phyloP scores from a whole-genome alignment of 1,140 invertebrate genomes.

The Ephestia elutella region DNA sequence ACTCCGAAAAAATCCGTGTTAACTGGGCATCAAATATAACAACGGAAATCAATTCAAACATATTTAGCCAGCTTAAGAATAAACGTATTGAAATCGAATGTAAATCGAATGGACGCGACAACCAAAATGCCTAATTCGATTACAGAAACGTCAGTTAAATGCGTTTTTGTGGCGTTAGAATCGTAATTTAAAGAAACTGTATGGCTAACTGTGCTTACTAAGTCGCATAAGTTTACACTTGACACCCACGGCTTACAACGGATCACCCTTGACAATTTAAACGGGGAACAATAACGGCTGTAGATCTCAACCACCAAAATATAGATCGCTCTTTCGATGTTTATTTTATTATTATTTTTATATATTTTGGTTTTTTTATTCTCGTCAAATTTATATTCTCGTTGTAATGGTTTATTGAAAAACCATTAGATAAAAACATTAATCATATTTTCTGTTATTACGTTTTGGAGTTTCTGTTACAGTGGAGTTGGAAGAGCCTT shows the following conservation, averaged over 20 bases:
- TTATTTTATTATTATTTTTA: not conserved
- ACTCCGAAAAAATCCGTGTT: not conserved
- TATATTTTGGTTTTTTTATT: too few relatives aligned
- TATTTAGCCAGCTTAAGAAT: not conserved
- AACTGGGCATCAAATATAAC: not conserved
- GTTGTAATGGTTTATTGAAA: too few relatives aligned
- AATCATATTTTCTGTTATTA: too few relatives aligned
- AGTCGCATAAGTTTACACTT: not conserved
- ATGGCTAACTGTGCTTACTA: not conserved
- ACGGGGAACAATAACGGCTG: not conserved
- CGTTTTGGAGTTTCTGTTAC: too few relatives aligned
- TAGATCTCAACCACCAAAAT: not conserved
- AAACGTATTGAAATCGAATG: not conserved
- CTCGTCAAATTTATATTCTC: too few relatives aligned
- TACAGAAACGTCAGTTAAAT: not conserved
- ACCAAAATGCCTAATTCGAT: constrained; percentile 2
- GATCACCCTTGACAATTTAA: not conserved
- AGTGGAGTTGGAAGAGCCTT: too few relatives aligned
- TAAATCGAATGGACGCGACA: not conserved
- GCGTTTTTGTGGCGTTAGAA: not conserved
- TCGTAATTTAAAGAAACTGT: not conserved
- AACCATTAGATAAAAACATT: too few relatives aligned
- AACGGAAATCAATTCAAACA: not conserved
- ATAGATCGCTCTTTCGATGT: not conserved
- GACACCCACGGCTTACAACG: not conserved